Evolutionary conservation across 2,888 invertebrate species (phyloP).

Genomic region (Miltochrista miniata): DNA sequence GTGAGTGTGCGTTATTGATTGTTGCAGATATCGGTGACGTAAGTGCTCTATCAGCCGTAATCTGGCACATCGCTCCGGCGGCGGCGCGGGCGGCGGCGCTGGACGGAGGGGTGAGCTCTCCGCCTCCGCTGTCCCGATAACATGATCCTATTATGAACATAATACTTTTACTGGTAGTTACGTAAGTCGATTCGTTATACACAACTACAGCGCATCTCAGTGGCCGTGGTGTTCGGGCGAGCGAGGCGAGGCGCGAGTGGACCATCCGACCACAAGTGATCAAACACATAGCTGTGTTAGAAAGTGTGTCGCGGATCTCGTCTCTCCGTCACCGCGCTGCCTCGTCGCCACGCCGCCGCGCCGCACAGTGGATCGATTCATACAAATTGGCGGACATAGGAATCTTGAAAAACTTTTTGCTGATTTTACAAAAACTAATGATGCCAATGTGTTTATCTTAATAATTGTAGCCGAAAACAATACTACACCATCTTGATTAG

Average conservation of each 20-base stretch:
- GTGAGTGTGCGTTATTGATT: background rate
- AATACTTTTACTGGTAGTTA: constrained; percentile 19
- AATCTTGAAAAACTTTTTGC: too few relatives aligned
- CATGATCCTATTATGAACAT: constrained; percentile 1
- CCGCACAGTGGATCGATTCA: too few relatives aligned
- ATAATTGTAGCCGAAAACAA: too few relatives aligned
- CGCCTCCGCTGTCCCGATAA: background rate
- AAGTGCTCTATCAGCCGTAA: background rate
- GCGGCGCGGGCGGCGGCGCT: background rate
- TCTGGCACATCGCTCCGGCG: background rate
- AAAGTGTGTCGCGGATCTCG: constrained; percentile 14
- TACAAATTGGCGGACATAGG: too few relatives aligned
- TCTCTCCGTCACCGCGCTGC: background rate
- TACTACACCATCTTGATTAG: too few relatives aligned
- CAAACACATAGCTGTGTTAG: constrained; percentile 13
- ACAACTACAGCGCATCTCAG: constrained; percentile 16
- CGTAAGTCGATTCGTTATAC: constrained; percentile 19
- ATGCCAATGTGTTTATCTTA: too few relatives aligned
- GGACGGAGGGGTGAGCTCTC: background rate
- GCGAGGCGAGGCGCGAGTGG: background rate
- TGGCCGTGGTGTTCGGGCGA: background rate
- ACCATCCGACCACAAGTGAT: constrained; percentile 3
- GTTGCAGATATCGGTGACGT: background rate
- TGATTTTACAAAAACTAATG: too few relatives aligned
- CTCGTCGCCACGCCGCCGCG: too few relatives aligned